A percentile compares a stretch with the other conserved stretches of the same genome.
phyloP scores from a whole-genome alignment of 1,140 invertebrate genomes.

The Delia radicum region DNA sequence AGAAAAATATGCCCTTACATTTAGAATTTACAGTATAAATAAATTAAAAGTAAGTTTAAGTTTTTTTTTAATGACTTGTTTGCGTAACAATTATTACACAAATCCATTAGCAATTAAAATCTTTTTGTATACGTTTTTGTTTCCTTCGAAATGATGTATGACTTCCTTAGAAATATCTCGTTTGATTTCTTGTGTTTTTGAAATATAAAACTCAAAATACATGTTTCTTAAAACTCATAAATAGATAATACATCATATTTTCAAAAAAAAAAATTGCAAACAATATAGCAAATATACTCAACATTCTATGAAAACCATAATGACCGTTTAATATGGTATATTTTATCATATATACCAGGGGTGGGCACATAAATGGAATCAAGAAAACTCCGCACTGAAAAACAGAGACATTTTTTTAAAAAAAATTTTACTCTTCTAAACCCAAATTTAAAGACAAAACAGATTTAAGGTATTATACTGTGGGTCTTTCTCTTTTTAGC shows the following conservation, averaged over 20 bases:
- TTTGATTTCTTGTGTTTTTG: neutral
- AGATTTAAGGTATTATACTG: too few species aligned
- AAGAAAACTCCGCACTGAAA: too few species aligned
- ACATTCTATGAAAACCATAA: too few species aligned
- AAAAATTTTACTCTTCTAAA: too few species aligned
- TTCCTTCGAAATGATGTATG: neutral
- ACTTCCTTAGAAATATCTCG: neutral
- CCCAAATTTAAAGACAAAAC: too few species aligned
- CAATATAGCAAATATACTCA: neutral
- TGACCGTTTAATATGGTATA: neutral
- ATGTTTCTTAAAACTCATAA: neutral
- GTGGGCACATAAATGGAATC: too few species aligned
- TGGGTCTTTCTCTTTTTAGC: too few species aligned
- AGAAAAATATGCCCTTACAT: neutral
- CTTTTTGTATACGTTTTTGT: neutral
- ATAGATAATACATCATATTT: neutral
- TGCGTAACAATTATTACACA: neutral
- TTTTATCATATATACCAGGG: neutral
- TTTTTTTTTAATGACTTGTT: neutral
- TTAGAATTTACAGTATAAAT: too few species aligned
- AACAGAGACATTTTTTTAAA: too few species aligned
- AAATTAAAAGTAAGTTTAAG: too few species aligned
- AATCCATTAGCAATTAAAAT: neutral
- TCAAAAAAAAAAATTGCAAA: neutral
- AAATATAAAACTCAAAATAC: neutral